These are phyloP conservation scores for Chorisops tibialis DNA, from an alignment of 2,888 invertebrate genomes.

Conservation along the genomic window DNA sequence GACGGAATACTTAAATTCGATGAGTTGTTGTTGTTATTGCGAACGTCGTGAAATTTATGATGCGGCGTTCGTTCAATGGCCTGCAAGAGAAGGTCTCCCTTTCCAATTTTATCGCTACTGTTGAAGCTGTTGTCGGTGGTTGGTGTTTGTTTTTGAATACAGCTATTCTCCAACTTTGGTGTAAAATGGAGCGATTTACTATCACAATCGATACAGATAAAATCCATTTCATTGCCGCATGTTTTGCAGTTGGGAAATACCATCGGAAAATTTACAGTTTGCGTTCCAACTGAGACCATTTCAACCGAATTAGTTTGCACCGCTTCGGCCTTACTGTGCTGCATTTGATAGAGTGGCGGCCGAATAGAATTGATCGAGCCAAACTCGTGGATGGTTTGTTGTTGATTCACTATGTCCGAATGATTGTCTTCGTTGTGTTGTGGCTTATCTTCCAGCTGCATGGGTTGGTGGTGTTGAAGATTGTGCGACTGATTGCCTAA, in stretches of 20 bases:
- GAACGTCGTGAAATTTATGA: slow-evolving; percentile 51
- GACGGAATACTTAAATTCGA: slow-evolving; percentile 25
- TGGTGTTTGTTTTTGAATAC: neutral
- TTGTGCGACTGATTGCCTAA: neutral
- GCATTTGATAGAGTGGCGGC: slow-evolving; percentile 38
- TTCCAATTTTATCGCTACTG: slow-evolving; percentile 46
- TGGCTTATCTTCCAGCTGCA: slow-evolving; percentile 4
- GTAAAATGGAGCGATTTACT: neutral
- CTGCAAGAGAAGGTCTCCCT: slow-evolving; percentile 57
- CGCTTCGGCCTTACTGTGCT: slow-evolving; percentile 35
- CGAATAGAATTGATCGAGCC: slow-evolving; percentile 40
- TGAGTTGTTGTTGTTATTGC: slow-evolving; percentile 39
- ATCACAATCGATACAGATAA: slow-evolving; percentile 47
- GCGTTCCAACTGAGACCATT: slow-evolving; percentile 52
- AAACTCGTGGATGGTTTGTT: slow-evolving; percentile 28
- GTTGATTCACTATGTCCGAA: slow-evolving; percentile 18
- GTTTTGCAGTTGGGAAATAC: slow-evolving; percentile 38
- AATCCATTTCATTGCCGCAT: slow-evolving; percentile 50
- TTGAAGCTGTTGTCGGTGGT: slow-evolving; percentile 28
- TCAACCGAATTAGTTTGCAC: slow-evolving; percentile 41
- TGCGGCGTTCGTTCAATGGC: slow-evolving; percentile 57
- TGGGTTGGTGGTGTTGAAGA: neutral
- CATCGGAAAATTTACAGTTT: slow-evolving; percentile 41
- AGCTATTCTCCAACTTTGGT: neutral
- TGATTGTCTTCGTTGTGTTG: neutral